Percentiles rank a stretch among this genome's conserved stretches.
These are phyloP conservation scores for Coracopsis vasa DNA, from an alignment of 2,113 vertebrate genomes.

Conservation along the genomic window DNA sequence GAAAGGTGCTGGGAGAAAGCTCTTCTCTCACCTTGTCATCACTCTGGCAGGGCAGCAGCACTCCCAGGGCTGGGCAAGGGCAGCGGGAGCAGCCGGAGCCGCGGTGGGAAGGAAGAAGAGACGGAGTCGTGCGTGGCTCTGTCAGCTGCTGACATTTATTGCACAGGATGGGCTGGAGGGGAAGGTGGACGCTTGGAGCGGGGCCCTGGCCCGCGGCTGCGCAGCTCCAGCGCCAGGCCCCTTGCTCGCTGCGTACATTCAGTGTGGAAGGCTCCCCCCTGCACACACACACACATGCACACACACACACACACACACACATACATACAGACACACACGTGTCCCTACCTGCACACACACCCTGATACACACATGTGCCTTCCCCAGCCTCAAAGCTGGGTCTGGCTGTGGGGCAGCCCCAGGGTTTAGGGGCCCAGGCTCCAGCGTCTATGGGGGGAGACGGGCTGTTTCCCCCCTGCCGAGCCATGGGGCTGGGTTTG, in stretches of 20 bases:
- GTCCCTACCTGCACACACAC: neutral
- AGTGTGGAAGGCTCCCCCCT: neutral
- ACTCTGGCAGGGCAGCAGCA: neutral
- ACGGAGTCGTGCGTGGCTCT: slow-evolving; percentile 62
- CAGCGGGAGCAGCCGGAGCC: neutral
- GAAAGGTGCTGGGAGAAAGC: neutral
- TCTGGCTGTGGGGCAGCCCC: neutral
- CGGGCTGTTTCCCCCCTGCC: neutral
- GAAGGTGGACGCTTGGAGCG: neutral
- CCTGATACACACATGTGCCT: neutral
- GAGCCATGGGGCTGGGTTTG: neutral
- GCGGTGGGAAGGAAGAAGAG: neutral
- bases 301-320: neutral
- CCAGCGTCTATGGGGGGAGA: neutral
- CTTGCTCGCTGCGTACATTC: slow-evolving; percentile 41
- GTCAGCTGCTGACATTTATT: slow-evolving; percentile 92
- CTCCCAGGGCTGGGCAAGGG: neutral
- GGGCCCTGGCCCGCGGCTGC: neutral
- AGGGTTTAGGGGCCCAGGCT: neutral
- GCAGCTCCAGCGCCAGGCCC: neutral
- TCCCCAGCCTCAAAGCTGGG: neutral
- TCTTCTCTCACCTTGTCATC: neutral
- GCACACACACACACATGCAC: neutral
- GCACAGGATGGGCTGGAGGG: slow-evolving; percentile 79
- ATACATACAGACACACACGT: neutral